phyloP scores from a whole-genome alignment of 2,113 vertebrate species.

The Tauraco erythrolophus region DNA sequence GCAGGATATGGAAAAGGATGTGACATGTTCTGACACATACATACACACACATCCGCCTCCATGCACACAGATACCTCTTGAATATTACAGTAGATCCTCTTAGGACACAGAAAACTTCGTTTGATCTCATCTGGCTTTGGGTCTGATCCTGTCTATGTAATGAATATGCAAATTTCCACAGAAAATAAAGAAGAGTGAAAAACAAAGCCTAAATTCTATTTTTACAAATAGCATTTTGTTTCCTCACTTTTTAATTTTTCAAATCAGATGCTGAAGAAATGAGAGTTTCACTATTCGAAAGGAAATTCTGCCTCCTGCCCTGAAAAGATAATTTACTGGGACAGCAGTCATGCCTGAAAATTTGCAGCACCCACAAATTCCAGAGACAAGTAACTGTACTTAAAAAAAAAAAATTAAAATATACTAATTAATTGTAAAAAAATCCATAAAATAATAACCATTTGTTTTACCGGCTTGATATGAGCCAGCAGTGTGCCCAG shows the following conservation, averaged over 20 bases:
- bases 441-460: not conserved
- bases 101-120: not conserved
- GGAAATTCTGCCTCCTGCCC: rapidly evolving
- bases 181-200: not conserved
- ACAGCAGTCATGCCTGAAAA: not conserved
- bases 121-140: not conserved
- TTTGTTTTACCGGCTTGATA: too few relatives aligned
- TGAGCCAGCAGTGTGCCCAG: too few relatives aligned
- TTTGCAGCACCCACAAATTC: not conserved
- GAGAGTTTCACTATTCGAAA: not conserved
- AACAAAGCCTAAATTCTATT: not conserved
- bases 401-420: too few relatives aligned
- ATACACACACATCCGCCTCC: rapidly evolving
- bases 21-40: not conserved
- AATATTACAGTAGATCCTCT: not conserved
- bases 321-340: not conserved
- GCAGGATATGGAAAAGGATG: not conserved
- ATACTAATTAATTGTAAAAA: too few relatives aligned
- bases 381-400: not conserved
- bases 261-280: not conserved
- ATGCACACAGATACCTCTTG: not conserved
- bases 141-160: not conserved
- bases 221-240: not conserved
- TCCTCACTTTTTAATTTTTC: not conserved
- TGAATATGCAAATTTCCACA: not conserved